Evolutionary conservation across 2,797 vertebrate species (phyloP).

Genomic region (Chaenodraco wilsoni): DNA sequence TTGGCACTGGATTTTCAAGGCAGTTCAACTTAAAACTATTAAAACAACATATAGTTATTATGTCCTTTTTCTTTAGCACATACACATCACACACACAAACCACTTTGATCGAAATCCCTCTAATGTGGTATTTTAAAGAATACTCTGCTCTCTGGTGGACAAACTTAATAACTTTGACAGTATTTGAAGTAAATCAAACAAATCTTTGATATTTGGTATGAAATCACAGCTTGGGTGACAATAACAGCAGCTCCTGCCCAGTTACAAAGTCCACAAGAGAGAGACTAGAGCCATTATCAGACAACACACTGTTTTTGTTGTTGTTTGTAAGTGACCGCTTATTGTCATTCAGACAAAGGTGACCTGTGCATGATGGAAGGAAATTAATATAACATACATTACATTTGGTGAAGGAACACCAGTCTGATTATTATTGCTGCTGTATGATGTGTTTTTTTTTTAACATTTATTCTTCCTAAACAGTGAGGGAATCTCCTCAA

Average conservation of each 20-base stretch:
- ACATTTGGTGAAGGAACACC: not conserved
- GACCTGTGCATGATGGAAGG: not conserved
- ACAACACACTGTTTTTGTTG: not conserved
- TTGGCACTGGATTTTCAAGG: not conserved
- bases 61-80: not conserved
- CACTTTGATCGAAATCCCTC: not conserved
- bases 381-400: not conserved
- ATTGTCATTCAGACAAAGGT: not conserved
- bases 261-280: not conserved
- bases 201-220: not conserved
- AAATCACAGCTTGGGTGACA: slow-evolving; percentile 1
- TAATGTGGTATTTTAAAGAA: not conserved
- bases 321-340: not conserved
- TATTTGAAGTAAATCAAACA: not conserved
- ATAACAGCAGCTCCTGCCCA: not conserved
- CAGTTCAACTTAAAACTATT: not conserved
- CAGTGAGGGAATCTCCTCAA: no score
- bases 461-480: no score
- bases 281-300: not conserved
- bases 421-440: not conserved
- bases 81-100: not conserved
- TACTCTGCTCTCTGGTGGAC: not conserved
- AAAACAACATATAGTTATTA: not conserved
- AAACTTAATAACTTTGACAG: not conserved
- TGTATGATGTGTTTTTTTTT: no score